A percentile compares a stretch with the other conserved stretches of the same genome.
phyloP scores from a whole-genome alignment of 2,888 invertebrate species.

The Sepioteuthis lessoniana region DNA sequence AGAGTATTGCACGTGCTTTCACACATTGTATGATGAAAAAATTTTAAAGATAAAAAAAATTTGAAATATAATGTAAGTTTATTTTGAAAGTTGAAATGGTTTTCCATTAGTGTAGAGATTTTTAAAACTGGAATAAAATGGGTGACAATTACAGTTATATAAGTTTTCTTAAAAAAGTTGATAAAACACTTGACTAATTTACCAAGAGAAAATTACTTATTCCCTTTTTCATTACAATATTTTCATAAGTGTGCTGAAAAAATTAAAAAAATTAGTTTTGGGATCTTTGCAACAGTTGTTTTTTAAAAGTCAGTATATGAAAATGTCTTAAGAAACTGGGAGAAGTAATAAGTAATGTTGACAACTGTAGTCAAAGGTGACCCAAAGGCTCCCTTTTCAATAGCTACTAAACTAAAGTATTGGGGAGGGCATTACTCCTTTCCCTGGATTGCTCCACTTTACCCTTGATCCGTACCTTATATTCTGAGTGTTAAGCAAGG shows the following conservation, averaged over 20 bases:
- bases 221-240: neutral
- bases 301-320: neutral
- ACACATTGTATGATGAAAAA: no score
- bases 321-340: neutral
- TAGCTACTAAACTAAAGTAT: no score
- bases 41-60: no score
- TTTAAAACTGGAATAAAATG: neutral
- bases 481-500: no score
- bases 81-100: neutral
- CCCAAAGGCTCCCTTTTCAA: no score
- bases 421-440: no score
- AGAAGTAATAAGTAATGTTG: neutral
- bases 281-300: neutral
- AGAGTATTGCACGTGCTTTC: no score
- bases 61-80: no score
- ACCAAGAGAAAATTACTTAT: neutral
- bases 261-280: neutral
- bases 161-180: neutral
- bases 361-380: no score
- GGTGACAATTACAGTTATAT: neutral
- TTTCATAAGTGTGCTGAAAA: neutral
- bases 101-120: neutral
- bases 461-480: no score
- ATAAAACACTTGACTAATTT: neutral
- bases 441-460: no score